phyloP scores from a whole-genome alignment of 2,888 invertebrate genomes.

The Neoaliturus tenellus region DNA sequence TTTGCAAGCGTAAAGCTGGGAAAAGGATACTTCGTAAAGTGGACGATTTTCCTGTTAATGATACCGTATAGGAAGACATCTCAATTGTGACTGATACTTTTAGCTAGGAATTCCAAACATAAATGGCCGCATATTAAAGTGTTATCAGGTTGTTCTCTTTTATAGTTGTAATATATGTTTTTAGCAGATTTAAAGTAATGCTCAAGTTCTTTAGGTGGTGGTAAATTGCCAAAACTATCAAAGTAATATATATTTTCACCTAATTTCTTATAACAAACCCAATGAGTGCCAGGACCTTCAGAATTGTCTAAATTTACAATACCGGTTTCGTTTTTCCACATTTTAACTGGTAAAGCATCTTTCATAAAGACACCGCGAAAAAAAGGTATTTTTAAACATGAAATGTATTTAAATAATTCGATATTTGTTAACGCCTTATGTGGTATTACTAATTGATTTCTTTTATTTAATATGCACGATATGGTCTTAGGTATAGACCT shows the following conservation, averaged over 20 bases:
- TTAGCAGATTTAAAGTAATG: not conserved
- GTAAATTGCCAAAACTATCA: constrained; percentile 24
- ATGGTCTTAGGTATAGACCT: not conserved
- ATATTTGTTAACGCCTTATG: not conserved
- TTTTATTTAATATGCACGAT: not conserved
- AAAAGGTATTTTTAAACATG: constrained; percentile 36
- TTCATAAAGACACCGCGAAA: constrained; percentile 35
- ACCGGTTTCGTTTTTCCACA: not conserved
- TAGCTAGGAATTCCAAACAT: constrained; percentile 24
- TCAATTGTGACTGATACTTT: not conserved
- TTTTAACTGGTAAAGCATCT: not conserved
- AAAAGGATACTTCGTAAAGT: constrained; percentile 12
- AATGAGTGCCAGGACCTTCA: constrained; percentile 7
- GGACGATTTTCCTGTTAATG: not conserved
- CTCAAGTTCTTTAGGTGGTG: constrained; percentile 4
- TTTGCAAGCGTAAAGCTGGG: not conserved
- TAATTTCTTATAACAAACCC: constrained; percentile 33
- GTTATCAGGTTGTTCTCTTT: not conserved
- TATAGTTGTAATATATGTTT: not conserved
- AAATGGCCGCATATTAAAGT: constrained; percentile 20
- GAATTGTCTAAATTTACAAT: constrained; percentile 46
- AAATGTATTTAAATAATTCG: constrained; percentile 4
- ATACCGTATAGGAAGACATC: constrained; percentile 47
- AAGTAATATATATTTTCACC: not conserved
- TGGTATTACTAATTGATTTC: not conserved